phyloP scores from a whole-genome alignment of 1,140 invertebrate species.

The Drosophila albomicans region DNA sequence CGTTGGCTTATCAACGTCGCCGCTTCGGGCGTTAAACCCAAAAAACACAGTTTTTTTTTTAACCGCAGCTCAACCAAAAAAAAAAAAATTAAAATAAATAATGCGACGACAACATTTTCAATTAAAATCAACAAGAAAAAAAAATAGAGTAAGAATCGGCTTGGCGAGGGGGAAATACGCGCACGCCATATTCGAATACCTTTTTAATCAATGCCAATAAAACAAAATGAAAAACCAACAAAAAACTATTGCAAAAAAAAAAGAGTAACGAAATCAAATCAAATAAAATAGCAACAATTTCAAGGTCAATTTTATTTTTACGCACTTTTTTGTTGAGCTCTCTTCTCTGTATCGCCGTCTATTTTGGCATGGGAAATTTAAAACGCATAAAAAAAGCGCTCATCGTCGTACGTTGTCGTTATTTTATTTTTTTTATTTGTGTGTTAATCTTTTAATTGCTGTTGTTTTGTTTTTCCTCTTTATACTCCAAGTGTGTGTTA shows the following conservation, averaged over 20 bases:
- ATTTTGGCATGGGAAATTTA: slow-evolving; percentile 71
- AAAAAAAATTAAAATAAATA: slow-evolving; percentile 63
- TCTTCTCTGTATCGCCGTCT: slow-evolving; percentile 7
- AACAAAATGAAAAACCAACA: slow-evolving; percentile 21
- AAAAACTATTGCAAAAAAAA: slow-evolving; percentile 21
- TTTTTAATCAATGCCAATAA: slow-evolving; percentile 28
- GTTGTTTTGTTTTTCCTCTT: slow-evolving; percentile 66
- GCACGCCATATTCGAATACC: slow-evolving; percentile 18
- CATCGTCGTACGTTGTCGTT: slow-evolving; percentile 28
- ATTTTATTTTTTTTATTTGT: slow-evolving; percentile 50
- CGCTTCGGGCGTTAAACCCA: slow-evolving; percentile 62
- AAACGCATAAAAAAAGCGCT: slow-evolving; percentile 73
- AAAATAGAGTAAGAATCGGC: neutral
- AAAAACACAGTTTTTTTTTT: slow-evolving; percentile 32
- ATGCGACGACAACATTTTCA: slow-evolving; percentile 51
- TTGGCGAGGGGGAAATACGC: slow-evolving; percentile 19
- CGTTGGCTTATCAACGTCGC: slow-evolving; percentile 60
- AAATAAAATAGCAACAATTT: slow-evolving; percentile 54
- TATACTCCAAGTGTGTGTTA: slow-evolving; percentile 15
- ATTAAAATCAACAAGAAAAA: slow-evolving; percentile 45
- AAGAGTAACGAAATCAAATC: slow-evolving; percentile 1
- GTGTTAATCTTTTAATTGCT: slow-evolving; percentile 79
- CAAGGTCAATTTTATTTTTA: slow-evolving; percentile 79
- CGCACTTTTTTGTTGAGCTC: slow-evolving; percentile 54
- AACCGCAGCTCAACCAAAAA: slow-evolving; percentile 54